phyloP scores from a whole-genome alignment of 2,113 vertebrate species.

The Platichthys stellatus region DNA sequence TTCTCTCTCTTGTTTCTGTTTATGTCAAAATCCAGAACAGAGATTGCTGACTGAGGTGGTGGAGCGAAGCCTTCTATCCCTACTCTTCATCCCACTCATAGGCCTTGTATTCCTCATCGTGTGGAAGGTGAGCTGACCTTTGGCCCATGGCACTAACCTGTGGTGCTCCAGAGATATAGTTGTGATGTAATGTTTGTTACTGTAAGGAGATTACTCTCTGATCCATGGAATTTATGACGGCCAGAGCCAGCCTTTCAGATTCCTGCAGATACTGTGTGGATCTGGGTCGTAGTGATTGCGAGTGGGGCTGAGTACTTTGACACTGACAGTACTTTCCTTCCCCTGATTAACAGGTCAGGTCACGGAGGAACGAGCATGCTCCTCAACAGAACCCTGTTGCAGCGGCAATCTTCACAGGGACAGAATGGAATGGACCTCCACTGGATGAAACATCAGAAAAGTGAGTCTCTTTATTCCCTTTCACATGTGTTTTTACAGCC shows the following conservation, averaged over 20 bases:
- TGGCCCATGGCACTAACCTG: background rate
- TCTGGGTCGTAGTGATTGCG: background rate
- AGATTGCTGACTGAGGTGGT: constrained; percentile 60
- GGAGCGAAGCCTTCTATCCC: constrained; percentile 78
- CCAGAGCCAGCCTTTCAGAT: background rate
- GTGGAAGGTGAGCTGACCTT: constrained; percentile 79
- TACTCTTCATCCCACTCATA: constrained; percentile 79
- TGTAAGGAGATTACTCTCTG: background rate
- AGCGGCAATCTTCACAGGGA: constrained; percentile 62
- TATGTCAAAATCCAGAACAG: constrained; percentile 22
- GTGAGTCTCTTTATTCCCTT: constrained; percentile 51
- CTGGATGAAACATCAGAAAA: constrained; percentile 78
- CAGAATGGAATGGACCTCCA: constrained; percentile 64
- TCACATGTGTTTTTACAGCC: background rate
- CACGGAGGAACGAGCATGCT: constrained; percentile 58
- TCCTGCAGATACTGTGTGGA: background rate
- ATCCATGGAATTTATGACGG: constrained; percentile 22
- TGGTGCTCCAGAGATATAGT: background rate
- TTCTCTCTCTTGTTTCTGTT: background rate
- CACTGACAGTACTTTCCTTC: background rate
- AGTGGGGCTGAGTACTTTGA: background rate
- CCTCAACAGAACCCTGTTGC: constrained; percentile 59
- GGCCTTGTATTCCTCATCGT: constrained; percentile 76
- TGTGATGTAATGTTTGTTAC: constrained; percentile 5
- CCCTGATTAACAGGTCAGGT: constrained; percentile 67